phyloP scores from a whole-genome alignment of 2,888 invertebrate species.

The Chrysomela aeneicollis region DNA sequence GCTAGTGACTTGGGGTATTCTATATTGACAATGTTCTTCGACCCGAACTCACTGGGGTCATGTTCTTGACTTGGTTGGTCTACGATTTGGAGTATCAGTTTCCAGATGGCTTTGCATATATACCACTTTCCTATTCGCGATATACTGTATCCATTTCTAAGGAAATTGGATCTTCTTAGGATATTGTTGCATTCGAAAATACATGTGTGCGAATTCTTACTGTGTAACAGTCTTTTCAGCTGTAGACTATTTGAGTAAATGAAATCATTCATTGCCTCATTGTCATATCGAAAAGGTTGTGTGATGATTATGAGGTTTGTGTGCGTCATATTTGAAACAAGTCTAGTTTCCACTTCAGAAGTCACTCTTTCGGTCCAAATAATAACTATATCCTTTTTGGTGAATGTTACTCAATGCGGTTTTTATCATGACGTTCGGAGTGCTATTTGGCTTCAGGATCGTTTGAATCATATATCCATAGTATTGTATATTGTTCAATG shows the following conservation, averaged over 20 bases:
- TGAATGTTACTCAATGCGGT: not conserved
- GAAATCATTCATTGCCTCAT: not conserved
- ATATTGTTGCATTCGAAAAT: conserved; percentile 3
- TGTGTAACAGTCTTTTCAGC: not conserved
- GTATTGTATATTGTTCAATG: too few relatives aligned
- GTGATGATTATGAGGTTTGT: conserved; percentile 9
- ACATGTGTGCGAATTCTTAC: not conserved
- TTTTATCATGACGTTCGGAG: not conserved
- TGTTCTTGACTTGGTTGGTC: too few relatives aligned
- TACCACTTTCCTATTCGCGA: conserved; percentile 3
- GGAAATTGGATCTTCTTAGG: too few relatives aligned
- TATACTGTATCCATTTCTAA: not conserved
- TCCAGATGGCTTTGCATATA: not conserved
- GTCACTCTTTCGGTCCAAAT: conserved; percentile 16
- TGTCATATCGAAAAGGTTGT: conserved; percentile 10
- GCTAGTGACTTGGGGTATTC: too few relatives aligned
- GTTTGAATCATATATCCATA: not conserved
- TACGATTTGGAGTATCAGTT: too few relatives aligned
- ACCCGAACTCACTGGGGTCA: too few relatives aligned
- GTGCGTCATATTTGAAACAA: conserved; percentile 15
- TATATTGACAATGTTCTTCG: too few relatives aligned
- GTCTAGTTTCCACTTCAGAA: conserved; percentile 17
- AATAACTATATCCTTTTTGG: conserved; percentile 17
- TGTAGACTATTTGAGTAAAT: conserved; percentile 4
- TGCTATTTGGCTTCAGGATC: conserved; percentile 11